phyloP scores from a whole-genome alignment of 2,113 vertebrate genomes.

The Zeus faber region DNA sequence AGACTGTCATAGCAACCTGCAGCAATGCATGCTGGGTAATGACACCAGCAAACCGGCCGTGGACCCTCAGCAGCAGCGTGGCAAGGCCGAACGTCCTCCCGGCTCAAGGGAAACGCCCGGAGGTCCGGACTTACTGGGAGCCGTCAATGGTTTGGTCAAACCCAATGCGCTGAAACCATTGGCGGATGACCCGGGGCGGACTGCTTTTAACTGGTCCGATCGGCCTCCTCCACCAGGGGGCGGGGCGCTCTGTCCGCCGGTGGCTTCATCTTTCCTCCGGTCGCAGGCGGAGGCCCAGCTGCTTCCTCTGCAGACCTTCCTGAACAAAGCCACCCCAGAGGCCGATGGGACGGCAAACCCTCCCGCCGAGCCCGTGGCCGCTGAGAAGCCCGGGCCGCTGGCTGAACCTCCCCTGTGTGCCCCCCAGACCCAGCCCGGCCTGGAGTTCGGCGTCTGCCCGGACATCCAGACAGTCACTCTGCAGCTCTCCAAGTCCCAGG shows the following conservation, averaged over 20 bases:
- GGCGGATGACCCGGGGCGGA: neutral
- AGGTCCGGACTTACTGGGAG: no score
- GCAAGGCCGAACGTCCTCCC: neutral
- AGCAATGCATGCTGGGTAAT: neutral
- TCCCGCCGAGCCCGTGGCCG: constrained; percentile 12
- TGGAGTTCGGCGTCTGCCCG: constrained; percentile 64
- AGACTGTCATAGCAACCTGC: constrained; percentile 39
- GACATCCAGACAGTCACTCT: constrained; percentile 89
- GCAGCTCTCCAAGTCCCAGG: constrained; percentile 93
- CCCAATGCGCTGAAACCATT: neutral
- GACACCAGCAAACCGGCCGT: neutral
- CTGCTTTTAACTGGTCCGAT: no score
- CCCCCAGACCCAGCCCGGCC: constrained; percentile 48
- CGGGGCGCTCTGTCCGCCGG: neutral
- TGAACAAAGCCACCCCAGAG: constrained; percentile 54
- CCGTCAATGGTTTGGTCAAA: neutral
- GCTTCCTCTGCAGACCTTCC: constrained; percentile 61
- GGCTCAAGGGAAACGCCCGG: no score
- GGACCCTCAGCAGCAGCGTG: neutral
- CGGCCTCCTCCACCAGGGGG: neutral
- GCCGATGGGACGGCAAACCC: constrained; percentile 37
- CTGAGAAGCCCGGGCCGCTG: constrained; percentile 62
- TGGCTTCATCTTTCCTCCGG: neutral
- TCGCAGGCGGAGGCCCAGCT: constrained; percentile 45
- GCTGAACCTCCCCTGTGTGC: constrained; percentile 37